Conservation (phyloP, 2,113 vertebrate species). For the Vireo altiloquus region DNA sequence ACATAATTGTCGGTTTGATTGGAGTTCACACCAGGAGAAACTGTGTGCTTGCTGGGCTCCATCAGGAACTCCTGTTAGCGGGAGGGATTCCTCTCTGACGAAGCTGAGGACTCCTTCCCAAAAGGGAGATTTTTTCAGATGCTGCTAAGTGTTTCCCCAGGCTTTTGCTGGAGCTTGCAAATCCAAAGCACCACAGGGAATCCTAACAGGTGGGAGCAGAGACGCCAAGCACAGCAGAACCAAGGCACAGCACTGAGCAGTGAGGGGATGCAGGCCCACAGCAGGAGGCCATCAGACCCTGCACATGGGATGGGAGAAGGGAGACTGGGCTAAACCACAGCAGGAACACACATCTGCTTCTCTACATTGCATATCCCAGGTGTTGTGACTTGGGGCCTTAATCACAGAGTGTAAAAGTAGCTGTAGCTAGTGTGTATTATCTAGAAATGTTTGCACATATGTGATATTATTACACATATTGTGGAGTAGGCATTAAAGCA, state of each 20-base stretch:
- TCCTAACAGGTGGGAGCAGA: background rate
- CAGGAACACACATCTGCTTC: background rate
- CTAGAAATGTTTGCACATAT: background rate
- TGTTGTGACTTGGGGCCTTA: background rate
- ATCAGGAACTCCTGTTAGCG: background rate
- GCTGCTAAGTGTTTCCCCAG: background rate
- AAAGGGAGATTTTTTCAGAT: background rate
- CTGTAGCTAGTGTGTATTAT: background rate
- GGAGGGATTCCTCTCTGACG: background rate
- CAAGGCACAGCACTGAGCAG: accelerated
- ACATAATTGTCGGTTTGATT: background rate
- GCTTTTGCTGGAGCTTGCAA: background rate
- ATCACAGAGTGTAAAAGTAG: background rate
- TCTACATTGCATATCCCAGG: background rate
- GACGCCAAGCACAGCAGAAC: accelerated
- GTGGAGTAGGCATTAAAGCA: background rate
- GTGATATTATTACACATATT: background rate
- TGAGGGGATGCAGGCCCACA: background rate
- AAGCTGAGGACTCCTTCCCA: background rate
- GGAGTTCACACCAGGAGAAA: background rate
- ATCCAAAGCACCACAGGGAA: background rate
- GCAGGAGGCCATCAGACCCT: background rate
- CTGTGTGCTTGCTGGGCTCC: background rate
- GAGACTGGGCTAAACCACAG: background rate
- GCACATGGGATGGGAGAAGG: accelerated